Percentiles rank a stretch among this genome's conserved stretches.
Conservation (phyloP, 2,888 invertebrate genomes). For the Ceratothoa steindachneri region DNA sequence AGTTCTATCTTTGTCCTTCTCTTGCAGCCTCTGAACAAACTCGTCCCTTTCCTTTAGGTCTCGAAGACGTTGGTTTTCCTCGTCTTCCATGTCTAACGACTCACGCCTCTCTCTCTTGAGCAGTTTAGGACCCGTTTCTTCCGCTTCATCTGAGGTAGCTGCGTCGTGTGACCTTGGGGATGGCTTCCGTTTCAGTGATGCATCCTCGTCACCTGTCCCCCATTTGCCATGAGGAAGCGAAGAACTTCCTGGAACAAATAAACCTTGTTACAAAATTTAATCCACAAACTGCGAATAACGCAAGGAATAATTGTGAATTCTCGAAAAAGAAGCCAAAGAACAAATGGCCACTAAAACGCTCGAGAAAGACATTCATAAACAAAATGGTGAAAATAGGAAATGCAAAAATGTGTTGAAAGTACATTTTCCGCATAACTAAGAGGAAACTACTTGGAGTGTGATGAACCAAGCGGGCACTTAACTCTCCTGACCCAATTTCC, state of each 20-base stretch:
- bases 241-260: background rate
- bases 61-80: slow-evolving; percentile 61
- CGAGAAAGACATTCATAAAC: no score
- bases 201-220: background rate
- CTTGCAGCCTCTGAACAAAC: slow-evolving; percentile 79
- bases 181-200: slow-evolving; percentile 7
- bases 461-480: no score
- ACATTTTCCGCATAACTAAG: no score
- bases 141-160: slow-evolving; percentile 24
- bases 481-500: no score
- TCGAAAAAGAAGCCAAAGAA: no score
- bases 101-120: slow-evolving; percentile 11
- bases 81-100: slow-evolving; percentile 61
- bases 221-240: background rate
- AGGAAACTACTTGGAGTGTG: no score
- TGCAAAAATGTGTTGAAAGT: no score
- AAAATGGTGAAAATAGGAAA: no score
- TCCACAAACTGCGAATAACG: no score
- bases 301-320: no score
- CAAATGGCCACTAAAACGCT: no score
- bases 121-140: slow-evolving; percentile 30
- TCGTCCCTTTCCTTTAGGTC: slow-evolving; percentile 77
- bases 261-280: no score
- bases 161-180: slow-evolving; percentile 7
- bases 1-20: slow-evolving; percentile 82